Percentiles rank a stretch among this genome's conserved stretches.
These are phyloP conservation scores for Alviniconcha strummeri DNA, from an alignment of 2,888 invertebrate species.

Conservation along the genomic window DNA sequence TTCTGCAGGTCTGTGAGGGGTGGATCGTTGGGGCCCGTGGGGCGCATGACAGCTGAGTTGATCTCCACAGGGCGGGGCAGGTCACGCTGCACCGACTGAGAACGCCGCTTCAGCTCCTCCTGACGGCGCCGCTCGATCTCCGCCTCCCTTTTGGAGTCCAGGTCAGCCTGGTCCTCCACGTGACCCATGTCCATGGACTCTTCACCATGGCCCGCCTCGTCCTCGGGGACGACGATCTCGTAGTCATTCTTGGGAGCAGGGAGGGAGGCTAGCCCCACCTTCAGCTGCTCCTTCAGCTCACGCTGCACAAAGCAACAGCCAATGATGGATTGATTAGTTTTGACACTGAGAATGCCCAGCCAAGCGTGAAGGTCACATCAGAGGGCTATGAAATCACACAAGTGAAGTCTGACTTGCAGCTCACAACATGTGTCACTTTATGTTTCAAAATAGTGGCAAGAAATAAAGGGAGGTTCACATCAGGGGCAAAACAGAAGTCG, in stretches of 20 bases:
- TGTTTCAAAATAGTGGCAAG: too few species aligned
- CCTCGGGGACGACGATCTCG: conserved; percentile 97
- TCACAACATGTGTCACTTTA: too few species aligned
- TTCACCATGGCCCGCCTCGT: conserved; percentile 77
- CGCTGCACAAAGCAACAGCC: conserved; percentile 38
- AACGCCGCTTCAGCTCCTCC: conserved; percentile 84
- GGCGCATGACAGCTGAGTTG: conserved; percentile 87
- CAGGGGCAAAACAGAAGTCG: too few species aligned
- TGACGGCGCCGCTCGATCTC: conserved; percentile 44
- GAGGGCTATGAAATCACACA: too few species aligned
- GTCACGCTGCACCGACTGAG: conserved; percentile 89
- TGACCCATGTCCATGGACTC: conserved; percentile 62
- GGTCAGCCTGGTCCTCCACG: conserved; percentile 84
- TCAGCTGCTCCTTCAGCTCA: conserved; percentile 69
- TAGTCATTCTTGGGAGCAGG: conserved; percentile 97
- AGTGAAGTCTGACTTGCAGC: not conserved
- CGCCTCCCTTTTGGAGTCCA: conserved; percentile 77
- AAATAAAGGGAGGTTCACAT: too few species aligned
- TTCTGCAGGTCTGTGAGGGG: conserved; percentile 90
- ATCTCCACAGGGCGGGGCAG: conserved; percentile 90
- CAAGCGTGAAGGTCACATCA: too few species aligned
- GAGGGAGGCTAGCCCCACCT: conserved; percentile 85
- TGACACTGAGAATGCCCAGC: not conserved
- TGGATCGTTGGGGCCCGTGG: conserved; percentile 81
- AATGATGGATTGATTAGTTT: not conserved